Evolutionary conservation across 2,888 invertebrate genomes (phyloP), one percentile per base, ranked within the genome.

Genomic region (Scaptomyza cyrtandrae): DNA sequence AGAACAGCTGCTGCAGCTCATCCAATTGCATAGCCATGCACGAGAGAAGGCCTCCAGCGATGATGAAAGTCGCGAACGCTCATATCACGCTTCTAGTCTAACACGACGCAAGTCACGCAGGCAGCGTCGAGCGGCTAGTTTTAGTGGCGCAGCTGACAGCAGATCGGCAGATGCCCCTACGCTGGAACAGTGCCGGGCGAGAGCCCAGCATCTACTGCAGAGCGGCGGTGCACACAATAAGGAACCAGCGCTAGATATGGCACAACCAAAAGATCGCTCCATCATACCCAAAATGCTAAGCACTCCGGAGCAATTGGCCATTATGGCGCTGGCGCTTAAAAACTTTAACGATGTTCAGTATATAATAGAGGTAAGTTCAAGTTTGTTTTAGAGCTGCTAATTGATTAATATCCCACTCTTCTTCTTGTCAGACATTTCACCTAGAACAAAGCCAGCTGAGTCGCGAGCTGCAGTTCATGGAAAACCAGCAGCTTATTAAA

Each of bases 271-370:
- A 7, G 89, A 90, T 48, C 84, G 88, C 3, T 90, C 91, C 54
- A 90, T 92, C 11, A 89, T 92, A 65, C 88, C 89, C 0, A 91
- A 90, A 76, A 95, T 97, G 96, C 90, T 97, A 56, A 95, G 96
- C 9, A 94, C 96, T 33, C 95, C 96, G 0, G 95, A 95, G 75
- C 95, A 95, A 73, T 92, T 97, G 46, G 94, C 97, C n/a, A 94
- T 95, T 41, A 93, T 96, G 89, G 96, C 96, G 45, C 93, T 97
- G 44, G 95, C 95, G 82, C 94, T 95, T 67, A 94, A 94, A 62
- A 95, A 96, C 89, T 95, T 95, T 75, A 93, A 94, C 6, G 95
- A 95, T 92, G 96, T 96, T 0, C 94, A 95, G 83, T 95, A 96
- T 92, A 96, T 97, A 67, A 94, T 97, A 79, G 94, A 96, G 95